Base-by-base conservation (phyloP, 2,113 vertebrate genomes). In the Raphicerus campestris region DNA sequence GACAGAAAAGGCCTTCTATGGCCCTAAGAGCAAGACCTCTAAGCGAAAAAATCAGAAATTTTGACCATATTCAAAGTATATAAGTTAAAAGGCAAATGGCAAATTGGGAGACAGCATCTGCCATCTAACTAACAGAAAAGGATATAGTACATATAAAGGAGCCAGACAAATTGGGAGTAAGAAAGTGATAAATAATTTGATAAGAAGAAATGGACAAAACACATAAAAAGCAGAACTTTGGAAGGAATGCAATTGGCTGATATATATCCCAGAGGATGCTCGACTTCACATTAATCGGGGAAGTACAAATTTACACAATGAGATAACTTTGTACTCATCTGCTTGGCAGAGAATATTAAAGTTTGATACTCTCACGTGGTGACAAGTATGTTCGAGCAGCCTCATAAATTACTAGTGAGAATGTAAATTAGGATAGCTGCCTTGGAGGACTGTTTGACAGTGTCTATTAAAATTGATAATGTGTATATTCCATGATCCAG, bases 281-380 rank as follows among this genome's bases (percentile, higher is more conserved):
- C 10, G 51, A 75, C 17, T 77, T 84, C 6, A 87, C 30, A 75
- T 49, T 39, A 49, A 42, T 87, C 17, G 70, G 83, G 63, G 49
- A 89, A 87, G 91, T 83, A 63, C 6, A 93, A 60, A 89, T 95
- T 78, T 77, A 92, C 92, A 53, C 28, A 83, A 14, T 28, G 93
- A 73, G 26, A 82, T 89, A 83, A 70, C n/a, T 87, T 85, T 51
- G 13, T 88, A 73, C 11, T 75, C 42, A 81, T 87, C 26, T 56
- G 39, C 82, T 51, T 84, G 66, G 47, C 81, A 92, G 42, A 53
- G 53, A 56, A 35, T 90, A 84, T 56, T 90, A 15, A 87, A 70
- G 26, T 66, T 84, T 87, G 56, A 55, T 94, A 22, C 58, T 87
- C 81, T 58, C 45, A 49, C 32, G 49, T 56, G 61, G 58, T 84